These are phyloP conservation scores for Polia nebulosa DNA, from an alignment of 2,888 invertebrate species.

Conservation along the genomic window DNA sequence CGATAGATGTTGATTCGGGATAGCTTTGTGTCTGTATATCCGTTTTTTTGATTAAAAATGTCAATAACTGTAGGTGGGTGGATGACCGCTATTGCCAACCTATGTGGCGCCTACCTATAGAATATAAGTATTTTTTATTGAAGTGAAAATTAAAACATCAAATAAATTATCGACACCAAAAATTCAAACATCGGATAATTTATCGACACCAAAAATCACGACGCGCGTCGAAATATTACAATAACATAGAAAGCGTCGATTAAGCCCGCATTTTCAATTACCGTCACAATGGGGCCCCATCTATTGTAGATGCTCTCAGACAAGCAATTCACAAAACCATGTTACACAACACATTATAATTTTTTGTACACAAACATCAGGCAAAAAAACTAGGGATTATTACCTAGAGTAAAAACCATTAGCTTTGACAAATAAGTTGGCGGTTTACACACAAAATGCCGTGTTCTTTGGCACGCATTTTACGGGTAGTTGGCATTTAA, in stretches of 20 bases:
- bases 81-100: too few relatives aligned
- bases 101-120: too few relatives aligned
- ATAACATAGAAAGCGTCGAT: constrained; percentile 79
- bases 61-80: too few relatives aligned
- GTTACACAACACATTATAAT: constrained; percentile 82
- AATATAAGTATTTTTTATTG: too few relatives aligned
- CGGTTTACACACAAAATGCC: constrained; percentile 79
- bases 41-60: too few relatives aligned
- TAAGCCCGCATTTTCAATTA: constrained; percentile 86
- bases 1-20: too few relatives aligned
- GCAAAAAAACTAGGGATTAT: constrained; percentile 80
- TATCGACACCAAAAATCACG: constrained; percentile 39
- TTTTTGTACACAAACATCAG: constrained; percentile 77
- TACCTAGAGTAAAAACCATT: constrained; percentile 76
- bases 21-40: too few relatives aligned
- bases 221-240: constrained; percentile 52
- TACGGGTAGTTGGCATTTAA: constrained; percentile 71
- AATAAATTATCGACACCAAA: neutral
- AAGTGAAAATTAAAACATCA: too few relatives aligned
- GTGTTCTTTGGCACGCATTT: constrained; percentile 73
- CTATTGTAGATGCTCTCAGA: constrained; percentile 77
- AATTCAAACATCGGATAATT: constrained; percentile 29
- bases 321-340: constrained; percentile 79
- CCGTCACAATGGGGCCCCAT: constrained; percentile 76
- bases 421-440: constrained; percentile 81